A percentile compares a stretch with the other conserved stretches of the same genome.
Evolutionary conservation across 2,888 invertebrate genomes (phyloP).

Genomic region (Trachelus iudaicus): DNA sequence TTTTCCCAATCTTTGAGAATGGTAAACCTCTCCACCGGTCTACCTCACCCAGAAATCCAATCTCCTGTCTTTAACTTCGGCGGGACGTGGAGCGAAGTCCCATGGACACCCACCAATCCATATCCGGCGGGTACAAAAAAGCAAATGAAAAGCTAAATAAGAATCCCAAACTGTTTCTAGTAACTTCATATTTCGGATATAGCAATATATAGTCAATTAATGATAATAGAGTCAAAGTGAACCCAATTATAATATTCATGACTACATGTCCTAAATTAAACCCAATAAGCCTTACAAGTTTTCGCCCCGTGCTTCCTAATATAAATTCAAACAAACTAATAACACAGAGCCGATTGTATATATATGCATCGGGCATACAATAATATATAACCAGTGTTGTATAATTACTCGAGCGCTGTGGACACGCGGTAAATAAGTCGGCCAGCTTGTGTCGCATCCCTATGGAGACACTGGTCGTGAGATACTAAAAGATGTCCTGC

Average conservation of each 20-base stretch:
- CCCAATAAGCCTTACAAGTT: neutral
- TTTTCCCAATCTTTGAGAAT: neutral
- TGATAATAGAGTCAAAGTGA: neutral
- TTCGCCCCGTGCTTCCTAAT: neutral
- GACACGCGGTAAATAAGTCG: constrained; percentile 25
- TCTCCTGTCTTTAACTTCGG: neutral
- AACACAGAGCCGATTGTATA: neutral
- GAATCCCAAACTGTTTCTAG: neutral
- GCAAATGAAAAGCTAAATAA: neutral
- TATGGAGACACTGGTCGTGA: constrained; percentile 5
- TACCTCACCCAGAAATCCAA: neutral
- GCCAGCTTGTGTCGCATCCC: constrained; percentile 37
- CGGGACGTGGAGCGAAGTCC: neutral
- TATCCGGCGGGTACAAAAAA: neutral
- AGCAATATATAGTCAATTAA: neutral
- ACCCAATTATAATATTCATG: neutral
- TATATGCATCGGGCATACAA: neutral
- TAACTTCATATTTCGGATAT: neutral
- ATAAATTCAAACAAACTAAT: neutral
- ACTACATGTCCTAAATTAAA: neutral
- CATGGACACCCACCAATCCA: neutral
- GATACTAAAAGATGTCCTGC: constrained; percentile 24
- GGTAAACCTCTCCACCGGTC: neutral
- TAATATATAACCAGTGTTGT: neutral
- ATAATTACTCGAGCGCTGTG: constrained; percentile 32